Conservation (phyloP, 2,888 invertebrate genomes). For the Rapana venosa region DNA sequence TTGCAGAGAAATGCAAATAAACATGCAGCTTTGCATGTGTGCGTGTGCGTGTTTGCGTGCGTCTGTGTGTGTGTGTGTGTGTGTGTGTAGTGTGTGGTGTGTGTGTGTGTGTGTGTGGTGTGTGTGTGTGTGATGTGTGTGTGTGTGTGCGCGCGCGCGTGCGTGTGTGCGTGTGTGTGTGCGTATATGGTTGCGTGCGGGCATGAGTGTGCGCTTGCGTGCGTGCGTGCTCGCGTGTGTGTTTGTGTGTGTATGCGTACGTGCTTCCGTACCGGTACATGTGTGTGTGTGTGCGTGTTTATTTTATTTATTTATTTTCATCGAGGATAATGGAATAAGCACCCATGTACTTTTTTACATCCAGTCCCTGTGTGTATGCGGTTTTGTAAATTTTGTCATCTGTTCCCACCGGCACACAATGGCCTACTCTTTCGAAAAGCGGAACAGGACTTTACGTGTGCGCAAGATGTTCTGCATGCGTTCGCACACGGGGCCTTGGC, state of each 20-base stretch:
- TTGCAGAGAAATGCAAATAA: too few species aligned
- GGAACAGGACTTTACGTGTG: too few species aligned
- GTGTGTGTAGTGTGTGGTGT: too few species aligned
- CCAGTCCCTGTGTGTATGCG: not conserved
- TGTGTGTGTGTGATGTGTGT: not conserved
- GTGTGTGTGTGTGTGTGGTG: not conserved
- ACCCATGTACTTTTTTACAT: too few species aligned
- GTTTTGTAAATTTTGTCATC: too few species aligned
- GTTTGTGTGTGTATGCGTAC: not conserved
- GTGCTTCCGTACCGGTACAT: not conserved
- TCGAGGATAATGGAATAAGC: too few species aligned
- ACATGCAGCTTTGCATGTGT: too few species aligned
- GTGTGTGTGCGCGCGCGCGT: not conserved
- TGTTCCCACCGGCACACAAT: too few species aligned
- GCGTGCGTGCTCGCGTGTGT: not conserved
- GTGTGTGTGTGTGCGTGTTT: not conserved
- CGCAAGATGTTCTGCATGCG: too few species aligned
- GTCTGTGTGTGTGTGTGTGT: not conserved
- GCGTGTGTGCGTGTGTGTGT: not conserved
- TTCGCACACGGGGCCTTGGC: too few species aligned
- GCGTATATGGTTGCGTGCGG: not conserved
- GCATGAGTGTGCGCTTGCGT: not conserved
- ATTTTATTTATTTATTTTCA: too few species aligned
- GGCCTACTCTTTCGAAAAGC: too few species aligned
- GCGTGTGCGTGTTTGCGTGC: not conserved